A percentile compares a stretch with the other conserved stretches of the same genome.
These are phyloP conservation scores for Diachasma alloeum DNA, from an alignment of 1,140 invertebrate genomes.

Conservation along the genomic window DNA sequence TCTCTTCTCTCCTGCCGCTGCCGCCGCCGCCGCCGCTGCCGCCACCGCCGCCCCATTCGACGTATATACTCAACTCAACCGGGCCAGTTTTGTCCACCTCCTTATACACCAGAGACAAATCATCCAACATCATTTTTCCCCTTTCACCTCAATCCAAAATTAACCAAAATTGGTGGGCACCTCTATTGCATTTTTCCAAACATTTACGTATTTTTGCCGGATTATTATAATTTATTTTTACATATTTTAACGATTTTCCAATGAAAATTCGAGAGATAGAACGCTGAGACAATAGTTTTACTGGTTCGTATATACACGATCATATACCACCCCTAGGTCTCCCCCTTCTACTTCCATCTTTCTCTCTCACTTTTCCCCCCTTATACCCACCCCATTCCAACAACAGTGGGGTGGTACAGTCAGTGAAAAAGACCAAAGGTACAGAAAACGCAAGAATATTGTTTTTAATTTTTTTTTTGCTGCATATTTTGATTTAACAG, in stretches of 20 bases:
- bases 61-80: conserved; percentile 61
- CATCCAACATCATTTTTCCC: conserved; percentile 37
- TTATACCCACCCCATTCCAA: conserved; percentile 34
- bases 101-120: conserved; percentile 53
- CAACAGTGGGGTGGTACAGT: conserved; percentile 51
- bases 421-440: conserved; percentile 9
- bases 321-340: conserved; percentile 66
- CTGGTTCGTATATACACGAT: conserved; percentile 63
- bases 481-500: conserved; percentile 31
- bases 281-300: conserved; percentile 63
- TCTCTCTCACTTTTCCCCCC: background rate
- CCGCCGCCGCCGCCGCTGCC: background rate
- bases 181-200: conserved; percentile 45
- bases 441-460: conserved; percentile 17
- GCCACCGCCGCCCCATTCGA: background rate
- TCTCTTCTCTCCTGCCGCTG: conserved; percentile 26
- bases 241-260: conserved; percentile 48
- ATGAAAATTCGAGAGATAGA: conserved; percentile 59
- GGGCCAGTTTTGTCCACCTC: conserved; percentile 58
- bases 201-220: conserved; percentile 48
- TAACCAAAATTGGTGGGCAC: conserved; percentile 58
- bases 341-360: conserved; percentile 36
- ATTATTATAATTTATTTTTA: conserved; percentile 24
- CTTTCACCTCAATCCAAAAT: conserved; percentile 42
- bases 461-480: background rate